Base-by-base conservation (phyloP, 2,113 vertebrate genomes). In the Plestiodon gilberti region DNA sequence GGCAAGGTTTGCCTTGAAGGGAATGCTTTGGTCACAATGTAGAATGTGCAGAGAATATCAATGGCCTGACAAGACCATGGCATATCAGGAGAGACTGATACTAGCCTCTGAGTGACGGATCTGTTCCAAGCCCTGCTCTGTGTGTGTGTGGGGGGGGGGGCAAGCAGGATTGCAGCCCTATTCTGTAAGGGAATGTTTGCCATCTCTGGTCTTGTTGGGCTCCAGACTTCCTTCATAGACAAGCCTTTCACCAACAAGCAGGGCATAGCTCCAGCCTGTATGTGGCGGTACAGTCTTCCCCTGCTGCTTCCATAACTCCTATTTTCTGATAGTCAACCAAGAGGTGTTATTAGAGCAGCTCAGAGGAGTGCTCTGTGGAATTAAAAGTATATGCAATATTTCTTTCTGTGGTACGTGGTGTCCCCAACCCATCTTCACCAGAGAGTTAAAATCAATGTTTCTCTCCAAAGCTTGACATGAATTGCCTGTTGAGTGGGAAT, bases 401-500 rank as follows among this genome's bases (percentile, higher is more conserved):
- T 1, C 70, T 86, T 89, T 78, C 75, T 38, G 3, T n/a, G 43
- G 33, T 55, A 74, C 74, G 65, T 78, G 77, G 61, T 88, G 87
- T 7, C 18, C 7, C 33, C 17, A 70, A 57, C 28, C 35, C 48
- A 40, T 75, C 79, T 90, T 91, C 52, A 76, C 0, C 2, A 40
- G 10, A 10, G 20, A 89, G 30, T 57, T 90, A 69, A 85, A 93
- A 87, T 79, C 1, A 69, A 30, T 57, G 7, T 43, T 78, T 20
- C 2, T 78, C 40, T 85, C 7, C 69, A 78, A 84, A 89, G 57
- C 2, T 25, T 87, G 78, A 81, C 59, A 81, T 74, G 78, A 87
- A 87, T 74, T 81, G 87, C 28, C 13, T 74, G 13, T 83, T 91
- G 40, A 73, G 61, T 81, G 61, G 89, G 67, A 84, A 73, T 87